Conservation (phyloP, 2,888 invertebrate species). For the Cantharis flavilabris region DNA sequence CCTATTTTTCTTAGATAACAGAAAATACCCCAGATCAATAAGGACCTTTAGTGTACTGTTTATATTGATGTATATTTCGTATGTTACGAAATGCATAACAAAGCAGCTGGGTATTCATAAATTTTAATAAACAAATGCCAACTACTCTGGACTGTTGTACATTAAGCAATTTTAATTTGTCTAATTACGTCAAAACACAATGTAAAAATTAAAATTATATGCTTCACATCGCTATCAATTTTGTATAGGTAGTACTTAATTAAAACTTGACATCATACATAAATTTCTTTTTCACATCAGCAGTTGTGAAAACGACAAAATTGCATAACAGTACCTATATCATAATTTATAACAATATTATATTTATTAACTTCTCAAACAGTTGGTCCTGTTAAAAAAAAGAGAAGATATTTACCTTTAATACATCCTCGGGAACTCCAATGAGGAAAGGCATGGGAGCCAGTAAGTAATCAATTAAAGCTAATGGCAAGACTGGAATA, state of each 20-base stretch:
- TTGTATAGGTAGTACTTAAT: neutral
- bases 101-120: too few species aligned
- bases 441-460: conserved; percentile 99
- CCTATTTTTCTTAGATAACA: too few species aligned
- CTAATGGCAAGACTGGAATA: conserved; percentile 90
- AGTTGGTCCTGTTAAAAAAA: neutral
- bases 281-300: neutral
- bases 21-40: too few species aligned
- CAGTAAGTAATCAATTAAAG: conserved; percentile 84
- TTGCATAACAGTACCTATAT: neutral
- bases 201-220: neutral
- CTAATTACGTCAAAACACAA: neutral
- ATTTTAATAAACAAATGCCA: too few species aligned
- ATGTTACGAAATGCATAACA: too few species aligned
- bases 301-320: neutral
- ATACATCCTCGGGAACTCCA: conserved; percentile 86
- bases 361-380: neutral
- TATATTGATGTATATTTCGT: too few species aligned
- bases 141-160: too few species aligned
- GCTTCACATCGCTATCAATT: neutral
- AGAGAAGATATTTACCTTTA: conserved; percentile 65
- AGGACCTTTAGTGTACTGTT: too few species aligned
- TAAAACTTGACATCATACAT: neutral
- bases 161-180: too few species aligned
- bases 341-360: too few species aligned